phyloP scores from a whole-genome alignment of 1,140 invertebrate species.

The Temnothorax longispinosus region DNA sequence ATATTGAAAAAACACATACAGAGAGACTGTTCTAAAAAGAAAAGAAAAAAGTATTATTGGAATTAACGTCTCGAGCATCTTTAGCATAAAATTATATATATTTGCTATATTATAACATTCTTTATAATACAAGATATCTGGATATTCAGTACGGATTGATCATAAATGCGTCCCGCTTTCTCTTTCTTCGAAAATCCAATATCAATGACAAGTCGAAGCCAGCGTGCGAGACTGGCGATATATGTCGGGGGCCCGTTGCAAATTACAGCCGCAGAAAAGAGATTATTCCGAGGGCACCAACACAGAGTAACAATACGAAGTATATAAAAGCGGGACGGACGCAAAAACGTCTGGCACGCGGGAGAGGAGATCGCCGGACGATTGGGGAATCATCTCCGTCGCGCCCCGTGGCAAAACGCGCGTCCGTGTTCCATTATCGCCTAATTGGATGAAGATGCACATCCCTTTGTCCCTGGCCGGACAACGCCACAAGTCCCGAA shows the following conservation, averaged over 20 bases:
- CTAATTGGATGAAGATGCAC: constrained; percentile 83
- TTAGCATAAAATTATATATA: not conserved
- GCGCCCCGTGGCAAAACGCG: constrained; percentile 71
- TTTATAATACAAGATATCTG: not conserved
- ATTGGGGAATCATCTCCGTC: constrained; percentile 61
- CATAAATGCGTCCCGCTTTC: not conserved
- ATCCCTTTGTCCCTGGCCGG: constrained; percentile 75
- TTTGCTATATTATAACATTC: not conserved
- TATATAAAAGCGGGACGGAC: constrained; percentile 21
- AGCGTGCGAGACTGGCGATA: not conserved
- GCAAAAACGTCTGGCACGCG: constrained; percentile 52
- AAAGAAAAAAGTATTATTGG: not conserved
- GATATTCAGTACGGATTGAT: not conserved
- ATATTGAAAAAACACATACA: not conserved
- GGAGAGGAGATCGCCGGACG: constrained; percentile 41
- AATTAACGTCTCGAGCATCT: not conserved
- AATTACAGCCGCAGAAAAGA: constrained; percentile 39
- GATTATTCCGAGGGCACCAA: constrained; percentile 34
- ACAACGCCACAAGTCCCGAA: constrained; percentile 56
- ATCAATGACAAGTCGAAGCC: constrained; percentile 36
- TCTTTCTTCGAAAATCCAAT: constrained; percentile 18
- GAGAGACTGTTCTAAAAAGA: not conserved
- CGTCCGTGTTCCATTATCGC: constrained; percentile 76
- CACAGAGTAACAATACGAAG: constrained; percentile 15
- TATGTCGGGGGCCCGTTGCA: constrained; percentile 9